Base-by-base conservation (phyloP, 2,113 vertebrate genomes). In the Garra rufa region DNA sequence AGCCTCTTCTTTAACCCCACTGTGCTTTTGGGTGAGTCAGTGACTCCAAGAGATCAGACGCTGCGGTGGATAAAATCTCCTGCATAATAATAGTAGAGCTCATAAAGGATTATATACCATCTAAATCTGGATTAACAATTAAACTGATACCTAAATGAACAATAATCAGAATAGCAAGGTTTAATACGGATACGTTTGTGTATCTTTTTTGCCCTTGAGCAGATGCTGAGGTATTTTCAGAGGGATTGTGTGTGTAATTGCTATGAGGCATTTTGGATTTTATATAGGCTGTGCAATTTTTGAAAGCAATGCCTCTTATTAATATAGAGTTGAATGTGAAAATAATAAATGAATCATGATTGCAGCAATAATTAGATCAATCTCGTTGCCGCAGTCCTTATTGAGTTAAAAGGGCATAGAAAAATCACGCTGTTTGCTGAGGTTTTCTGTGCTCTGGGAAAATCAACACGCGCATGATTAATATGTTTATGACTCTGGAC, bases 91-190 rank as follows among this genome's bases (percentile, higher is more conserved):
- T 9, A 65, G 50, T 17, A 44, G 41, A 44, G 24, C 41, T 46
- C 21, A 46, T 63, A 41, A 48, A 80, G 59, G 77, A 65, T 80
- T n/a, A 65, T 30, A 28, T 28, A 30, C 34, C 34, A 28, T 65
- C 15, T 13, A 65, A 48, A 1, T 41, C 6, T 48, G 24, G 24
- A 9, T 61, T 15, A 78, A n/a, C n/a, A 17, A 43, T 14, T 59
- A 59, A 41, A 57, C 26, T 61, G 7, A 5, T 24, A 78, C n/a
- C 52, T 10, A 57, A 59, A 61, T 78, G 44, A 61, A 0, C 11
- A 34, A 43, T 41, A 41, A 78, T 41, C 52, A 61, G 14, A 59
- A 43, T 41, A 1, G 6, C 2, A 8, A 15, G 43, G 30, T 21
- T 28, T 21, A 2, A 2, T 67, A 2, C 34, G 63, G 63, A 67